Evolutionary conservation across 92 coral and sea anemone genomes (phyloP).

Genomic region (Zoanthus solanderi): DNA sequence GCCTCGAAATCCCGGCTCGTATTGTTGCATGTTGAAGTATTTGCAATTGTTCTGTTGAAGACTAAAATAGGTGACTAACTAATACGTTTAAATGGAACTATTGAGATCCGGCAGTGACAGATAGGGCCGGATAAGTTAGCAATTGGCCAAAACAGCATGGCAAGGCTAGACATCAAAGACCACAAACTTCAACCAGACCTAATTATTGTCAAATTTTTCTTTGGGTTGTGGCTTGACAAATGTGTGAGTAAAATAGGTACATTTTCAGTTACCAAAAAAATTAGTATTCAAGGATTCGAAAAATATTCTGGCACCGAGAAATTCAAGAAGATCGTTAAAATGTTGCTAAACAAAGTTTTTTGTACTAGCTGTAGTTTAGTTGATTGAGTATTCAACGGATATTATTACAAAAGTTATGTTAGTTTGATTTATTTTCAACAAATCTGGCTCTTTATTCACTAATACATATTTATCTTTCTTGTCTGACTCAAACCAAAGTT

Average conservation of each 20-base stretch:
- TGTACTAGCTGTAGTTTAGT: background rate
- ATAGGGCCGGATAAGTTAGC: too few relatives aligned
- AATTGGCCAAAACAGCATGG: too few relatives aligned
- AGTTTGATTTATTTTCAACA: background rate
- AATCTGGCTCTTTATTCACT: background rate
- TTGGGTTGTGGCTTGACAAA: background rate
- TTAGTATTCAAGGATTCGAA: background rate
- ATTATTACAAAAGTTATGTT: background rate
- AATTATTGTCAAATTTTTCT: background rate
- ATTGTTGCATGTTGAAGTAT: background rate
- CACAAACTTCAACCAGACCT: background rate
- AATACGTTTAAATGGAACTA: too few relatives aligned
- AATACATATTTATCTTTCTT: background rate
- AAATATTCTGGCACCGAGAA: background rate
- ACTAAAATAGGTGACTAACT: too few relatives aligned
- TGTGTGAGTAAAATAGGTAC: background rate
- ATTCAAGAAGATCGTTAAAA: background rate
- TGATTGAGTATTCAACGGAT: background rate
- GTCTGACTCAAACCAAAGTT: background rate
- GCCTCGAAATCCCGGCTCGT: background rate
- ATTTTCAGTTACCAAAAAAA: background rate
- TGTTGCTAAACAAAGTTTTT: background rate
- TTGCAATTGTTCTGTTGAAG: background rate
- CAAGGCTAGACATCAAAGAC: background rate
- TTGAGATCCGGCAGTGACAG: too few relatives aligned